Evolutionary conservation across 2,113 vertebrate genomes (phyloP).

Genomic region (Phalacrocorax brasilianus): DNA sequence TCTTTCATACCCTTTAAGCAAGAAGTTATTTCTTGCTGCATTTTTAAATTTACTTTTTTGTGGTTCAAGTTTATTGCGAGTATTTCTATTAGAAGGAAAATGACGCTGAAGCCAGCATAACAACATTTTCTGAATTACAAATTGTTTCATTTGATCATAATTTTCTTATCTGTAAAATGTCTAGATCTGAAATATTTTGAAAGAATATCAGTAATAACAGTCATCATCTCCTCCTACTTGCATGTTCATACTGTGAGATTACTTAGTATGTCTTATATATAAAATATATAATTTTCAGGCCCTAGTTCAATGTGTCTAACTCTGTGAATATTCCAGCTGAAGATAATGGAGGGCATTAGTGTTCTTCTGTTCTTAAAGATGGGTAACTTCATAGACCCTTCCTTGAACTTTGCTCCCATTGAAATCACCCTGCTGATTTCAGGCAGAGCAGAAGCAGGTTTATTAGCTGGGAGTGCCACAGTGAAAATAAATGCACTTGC

Average conservation of each 20-base stretch:
- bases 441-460: not conserved
- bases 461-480: not conserved
- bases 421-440: not conserved
- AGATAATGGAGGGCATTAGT: not conserved
- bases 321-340: not conserved
- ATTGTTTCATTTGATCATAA: slow-evolving; percentile 46
- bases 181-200: slow-evolving; percentile 61
- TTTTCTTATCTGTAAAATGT: slow-evolving; percentile 53
- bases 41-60: not conserved
- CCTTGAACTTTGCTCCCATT: not conserved
- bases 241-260: not conserved
- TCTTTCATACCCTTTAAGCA: not conserved
- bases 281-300: slow-evolving; percentile 17
- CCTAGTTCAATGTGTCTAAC: not conserved
- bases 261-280: not conserved
- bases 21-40: not conserved
- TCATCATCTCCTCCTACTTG: slow-evolving; percentile 63
- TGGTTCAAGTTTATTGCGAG: not conserved
- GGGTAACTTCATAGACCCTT: not conserved
- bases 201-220: slow-evolving; percentile 51
- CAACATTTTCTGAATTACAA: slow-evolving; percentile 21
- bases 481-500: not conserved
- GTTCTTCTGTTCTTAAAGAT: not conserved
- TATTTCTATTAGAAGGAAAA: not conserved
- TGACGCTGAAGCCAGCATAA: not conserved